These are phyloP conservation scores for Argynnis bischoffii DNA, from an alignment of 2,888 invertebrate species.

Conservation along the genomic window DNA sequence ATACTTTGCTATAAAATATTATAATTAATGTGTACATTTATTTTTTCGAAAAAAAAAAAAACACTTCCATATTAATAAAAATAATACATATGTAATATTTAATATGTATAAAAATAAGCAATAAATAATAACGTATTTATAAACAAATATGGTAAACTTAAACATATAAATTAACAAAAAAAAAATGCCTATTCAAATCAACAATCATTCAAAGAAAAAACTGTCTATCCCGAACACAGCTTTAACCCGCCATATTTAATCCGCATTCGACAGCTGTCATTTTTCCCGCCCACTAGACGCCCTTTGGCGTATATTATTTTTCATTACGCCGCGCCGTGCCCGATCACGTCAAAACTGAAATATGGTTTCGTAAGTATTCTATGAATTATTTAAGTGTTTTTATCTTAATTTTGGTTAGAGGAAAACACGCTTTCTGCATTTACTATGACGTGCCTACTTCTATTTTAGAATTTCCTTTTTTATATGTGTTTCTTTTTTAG, in stretches of 20 bases:
- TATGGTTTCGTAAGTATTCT: conserved; percentile 39
- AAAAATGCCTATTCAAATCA: background rate
- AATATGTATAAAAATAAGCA: too few relatives aligned
- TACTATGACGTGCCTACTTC: too few relatives aligned
- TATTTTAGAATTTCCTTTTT: too few relatives aligned
- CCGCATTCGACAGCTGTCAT: conserved; percentile 69
- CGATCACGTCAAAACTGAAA: conserved; percentile 47
- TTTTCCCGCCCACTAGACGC: conserved; percentile 54
- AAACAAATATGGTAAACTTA: background rate
- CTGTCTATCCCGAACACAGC: conserved; percentile 20
- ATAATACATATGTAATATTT: too few relatives aligned
- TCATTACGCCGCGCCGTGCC: conserved; percentile 47
- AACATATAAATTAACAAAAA: background rate
- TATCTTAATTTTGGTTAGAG: conserved; percentile 1
- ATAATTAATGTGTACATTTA: too few relatives aligned
- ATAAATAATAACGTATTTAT: background rate
- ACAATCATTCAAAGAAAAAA: conserved; percentile 1
- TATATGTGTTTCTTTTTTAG: too few relatives aligned
- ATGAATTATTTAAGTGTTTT: conserved; percentile 37
- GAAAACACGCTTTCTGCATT: background rate
- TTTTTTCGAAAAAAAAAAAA: too few relatives aligned
- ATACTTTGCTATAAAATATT: too few relatives aligned
- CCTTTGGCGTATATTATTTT: conserved; percentile 59
- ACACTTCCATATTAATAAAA: too few relatives aligned
- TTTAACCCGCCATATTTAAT: conserved; percentile 55